Evolutionary conservation across 2,888 invertebrate genomes (phyloP).

Genomic region (Oligia latruncula): DNA sequence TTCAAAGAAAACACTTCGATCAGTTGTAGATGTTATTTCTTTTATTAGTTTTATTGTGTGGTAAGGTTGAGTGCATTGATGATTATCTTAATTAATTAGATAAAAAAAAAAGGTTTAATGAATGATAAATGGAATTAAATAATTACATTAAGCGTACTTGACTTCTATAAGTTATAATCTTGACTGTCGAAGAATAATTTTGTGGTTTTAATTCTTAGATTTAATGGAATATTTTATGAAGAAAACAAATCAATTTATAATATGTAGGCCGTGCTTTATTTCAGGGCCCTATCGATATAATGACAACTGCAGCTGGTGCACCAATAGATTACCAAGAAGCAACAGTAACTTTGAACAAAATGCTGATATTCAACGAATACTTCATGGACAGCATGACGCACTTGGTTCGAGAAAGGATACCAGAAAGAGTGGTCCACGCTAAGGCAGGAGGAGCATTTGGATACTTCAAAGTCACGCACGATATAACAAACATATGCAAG

Average conservation of each 20-base stretch:
- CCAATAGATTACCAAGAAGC: neutral
- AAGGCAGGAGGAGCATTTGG: slow-evolving; percentile 16
- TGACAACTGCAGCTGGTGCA: neutral
- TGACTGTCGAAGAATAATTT: neutral
- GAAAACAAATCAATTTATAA: neutral
- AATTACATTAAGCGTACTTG: neutral
- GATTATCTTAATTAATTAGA: neutral
- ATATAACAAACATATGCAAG: slow-evolving; percentile 13
- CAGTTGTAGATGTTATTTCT: neutral
- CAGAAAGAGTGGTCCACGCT: slow-evolving; percentile 10
- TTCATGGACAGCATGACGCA: neutral
- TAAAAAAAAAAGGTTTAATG: neutral
- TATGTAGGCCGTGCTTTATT: neutral
- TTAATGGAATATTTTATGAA: neutral
- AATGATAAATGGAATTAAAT: neutral
- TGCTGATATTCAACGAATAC: neutral
- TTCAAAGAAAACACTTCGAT: neutral
- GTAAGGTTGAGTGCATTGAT: neutral
- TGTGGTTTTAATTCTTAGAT: neutral
- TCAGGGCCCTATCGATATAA: neutral
- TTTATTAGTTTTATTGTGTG: neutral
- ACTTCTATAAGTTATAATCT: neutral
- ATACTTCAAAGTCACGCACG: neutral
- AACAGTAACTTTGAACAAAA: slow-evolving; percentile 4
- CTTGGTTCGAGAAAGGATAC: slow-evolving; percentile 9